phyloP scores from a whole-genome alignment of 2,113 vertebrate genomes.

The Panthera leo region DNA sequence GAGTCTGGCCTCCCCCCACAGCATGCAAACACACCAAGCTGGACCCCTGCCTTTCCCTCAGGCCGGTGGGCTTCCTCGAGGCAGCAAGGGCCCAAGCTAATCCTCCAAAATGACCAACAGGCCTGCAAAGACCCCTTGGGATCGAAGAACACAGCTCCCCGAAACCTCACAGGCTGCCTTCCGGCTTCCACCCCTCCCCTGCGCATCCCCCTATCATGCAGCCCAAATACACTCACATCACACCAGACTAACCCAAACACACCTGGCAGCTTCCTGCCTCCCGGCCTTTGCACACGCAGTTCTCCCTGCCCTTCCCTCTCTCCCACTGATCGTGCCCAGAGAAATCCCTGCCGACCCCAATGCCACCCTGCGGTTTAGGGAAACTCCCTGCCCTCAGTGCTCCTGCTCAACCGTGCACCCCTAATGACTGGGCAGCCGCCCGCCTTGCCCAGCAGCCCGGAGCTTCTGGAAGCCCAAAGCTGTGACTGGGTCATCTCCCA shows the following conservation, averaged over 20 bases:
- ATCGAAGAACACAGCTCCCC: not conserved
- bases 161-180: no score
- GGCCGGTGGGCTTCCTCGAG: not conserved
- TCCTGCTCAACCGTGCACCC: not conserved
- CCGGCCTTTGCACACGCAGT: not conserved
- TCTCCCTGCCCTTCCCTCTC: not conserved
- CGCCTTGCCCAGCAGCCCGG: not conserved
- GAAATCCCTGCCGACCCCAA: not conserved
- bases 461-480: not conserved
- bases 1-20: not conserved
- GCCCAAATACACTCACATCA: fast-evolving
- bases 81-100: not conserved
- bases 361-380: fast-evolving
- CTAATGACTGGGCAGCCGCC: fast-evolving
- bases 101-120: not conserved
- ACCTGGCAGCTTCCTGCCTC: not conserved
- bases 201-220: fast-evolving
- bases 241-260: fast-evolving
- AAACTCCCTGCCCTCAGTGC: fast-evolving
- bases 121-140: not conserved
- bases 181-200: no score
- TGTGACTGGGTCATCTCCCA: not conserved
- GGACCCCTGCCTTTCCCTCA: not conserved
- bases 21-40: fast-evolving
- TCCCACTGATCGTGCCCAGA: fast-evolving